Evolutionary conservation across 2,888 invertebrate species (phyloP).

Genomic region (Strigamia transsilvanica): DNA sequence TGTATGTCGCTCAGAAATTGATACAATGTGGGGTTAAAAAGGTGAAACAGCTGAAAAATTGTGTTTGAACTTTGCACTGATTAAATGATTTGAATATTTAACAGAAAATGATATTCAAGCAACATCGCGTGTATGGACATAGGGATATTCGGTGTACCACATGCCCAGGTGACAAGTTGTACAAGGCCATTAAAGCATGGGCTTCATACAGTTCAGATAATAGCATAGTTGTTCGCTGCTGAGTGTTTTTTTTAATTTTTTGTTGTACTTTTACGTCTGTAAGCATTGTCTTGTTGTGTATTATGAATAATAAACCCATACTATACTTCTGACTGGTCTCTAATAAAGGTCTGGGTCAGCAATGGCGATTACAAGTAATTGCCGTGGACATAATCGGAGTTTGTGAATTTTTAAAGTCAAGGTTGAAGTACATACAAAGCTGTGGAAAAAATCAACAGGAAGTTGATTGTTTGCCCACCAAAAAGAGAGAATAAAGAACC

Average conservation of each 20-base stretch:
- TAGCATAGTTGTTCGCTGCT: not conserved
- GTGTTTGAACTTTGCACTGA: not conserved
- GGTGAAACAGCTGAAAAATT: not conserved
- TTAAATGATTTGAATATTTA: not conserved
- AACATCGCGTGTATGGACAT: constrained; percentile 1
- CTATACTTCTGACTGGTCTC: too few relatives aligned
- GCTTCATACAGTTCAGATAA: not conserved
- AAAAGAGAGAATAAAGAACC: not conserved
- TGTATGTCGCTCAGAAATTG: constrained; percentile 7
- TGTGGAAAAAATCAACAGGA: constrained; percentile 24
- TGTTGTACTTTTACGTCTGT: too few relatives aligned
- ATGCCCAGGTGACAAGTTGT: constrained; percentile 1
- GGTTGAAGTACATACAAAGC: not conserved
- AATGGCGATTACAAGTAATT: too few relatives aligned
- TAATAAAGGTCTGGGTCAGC: too few relatives aligned
- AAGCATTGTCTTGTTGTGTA: too few relatives aligned
- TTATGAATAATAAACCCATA: too few relatives aligned
- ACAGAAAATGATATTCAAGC: constrained; percentile 6
- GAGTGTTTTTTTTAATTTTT: not conserved
- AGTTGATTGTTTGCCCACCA: not conserved
- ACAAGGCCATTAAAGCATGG: not conserved
- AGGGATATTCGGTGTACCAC: constrained; percentile 19
- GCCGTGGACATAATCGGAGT: too few relatives aligned
- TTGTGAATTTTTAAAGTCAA: not conserved
- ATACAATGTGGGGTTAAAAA: constrained; percentile 15